Base-by-base conservation (phyloP, 2,888 invertebrate genomes). In the Lasioglossum pauxillum region DNA sequence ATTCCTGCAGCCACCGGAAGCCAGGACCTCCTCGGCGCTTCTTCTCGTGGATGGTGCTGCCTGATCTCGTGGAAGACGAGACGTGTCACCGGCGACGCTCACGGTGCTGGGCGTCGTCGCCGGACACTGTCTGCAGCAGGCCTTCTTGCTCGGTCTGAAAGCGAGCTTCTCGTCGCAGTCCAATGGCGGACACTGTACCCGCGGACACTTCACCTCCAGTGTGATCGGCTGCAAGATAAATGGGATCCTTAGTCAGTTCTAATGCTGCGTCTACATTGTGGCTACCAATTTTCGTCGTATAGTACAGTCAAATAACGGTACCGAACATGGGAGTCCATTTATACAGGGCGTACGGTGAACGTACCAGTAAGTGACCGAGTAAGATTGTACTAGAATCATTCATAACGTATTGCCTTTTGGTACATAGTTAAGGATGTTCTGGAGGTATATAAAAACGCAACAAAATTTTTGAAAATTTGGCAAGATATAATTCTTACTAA, bases 1-100 rank as follows among this genome's bases (percentile, higher is more conserved):
- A 93, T 97, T 98, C 93, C 97, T 97, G 95, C 99, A 99, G 35
- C 98, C 98, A 5, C 98, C 98, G 87, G 97, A 97, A 1, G 96
- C 96, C 53, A 98, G 94, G 78, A 98, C 97, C 92, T 98, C 97
- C 77, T 97, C 97, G 10, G 97, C 96, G 0, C 96, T 96, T 57
- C 96, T 95, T 23, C 96, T 96, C 4, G 96, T 95, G 0, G 95
- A 96, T 93, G 93, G 96, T 95, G 93, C 96, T 93, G 92, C 92
- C 57, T 92, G 92, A 82, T 95, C 94, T 31, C 92, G 95, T 93
- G 95, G 96, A 94, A 93, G 96, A 95, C 90, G 96, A 94, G 94
- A 95, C 95, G 94, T 95, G 76, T 84, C 94, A 90, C 88, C 90
- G 8, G 89, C 83, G 53, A 91, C 90, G n/a, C 86, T 84, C 14